phyloP scores from a whole-genome alignment of 2,113 vertebrate genomes.

The Apodemus sylvaticus region DNA sequence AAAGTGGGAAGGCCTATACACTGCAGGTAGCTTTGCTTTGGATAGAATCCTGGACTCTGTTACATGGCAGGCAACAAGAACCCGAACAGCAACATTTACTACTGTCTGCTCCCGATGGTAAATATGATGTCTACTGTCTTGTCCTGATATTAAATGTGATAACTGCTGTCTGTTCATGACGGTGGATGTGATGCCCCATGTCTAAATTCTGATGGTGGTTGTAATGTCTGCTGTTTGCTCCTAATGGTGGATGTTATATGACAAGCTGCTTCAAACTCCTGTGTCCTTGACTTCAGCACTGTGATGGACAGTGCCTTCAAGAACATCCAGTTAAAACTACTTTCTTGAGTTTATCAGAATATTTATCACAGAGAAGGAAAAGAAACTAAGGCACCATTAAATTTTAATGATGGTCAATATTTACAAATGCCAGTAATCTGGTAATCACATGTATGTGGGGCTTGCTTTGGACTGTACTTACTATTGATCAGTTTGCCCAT shows the following conservation, averaged over 20 bases:
- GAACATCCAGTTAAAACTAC: not conserved
- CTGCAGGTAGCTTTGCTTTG: not conserved
- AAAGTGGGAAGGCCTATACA: not conserved
- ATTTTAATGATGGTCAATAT: not conserved
- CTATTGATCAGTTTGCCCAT: not conserved
- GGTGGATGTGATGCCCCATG: not conserved
- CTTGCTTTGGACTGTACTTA: not conserved
- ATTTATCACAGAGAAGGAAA: not conserved
- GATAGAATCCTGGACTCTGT: not conserved
- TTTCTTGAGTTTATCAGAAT: not conserved
- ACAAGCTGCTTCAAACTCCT: not conserved
- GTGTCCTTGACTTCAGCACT: not conserved
- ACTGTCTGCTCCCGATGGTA: not conserved
- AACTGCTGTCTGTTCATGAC: not conserved
- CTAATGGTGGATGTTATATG: too few species aligned
- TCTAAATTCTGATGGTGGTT: not conserved
- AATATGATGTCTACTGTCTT: not conserved
- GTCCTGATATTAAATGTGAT: not conserved
- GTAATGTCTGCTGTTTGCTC: not conserved
- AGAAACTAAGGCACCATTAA: too few species aligned
- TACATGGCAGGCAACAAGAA: not conserved
- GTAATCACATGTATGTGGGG: not conserved
- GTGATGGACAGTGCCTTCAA: not conserved
- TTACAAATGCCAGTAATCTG: not conserved
- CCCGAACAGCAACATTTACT: not conserved